Base-by-base conservation (phyloP, 2,888 invertebrate genomes). In the Boloria euphrosyne region DNA sequence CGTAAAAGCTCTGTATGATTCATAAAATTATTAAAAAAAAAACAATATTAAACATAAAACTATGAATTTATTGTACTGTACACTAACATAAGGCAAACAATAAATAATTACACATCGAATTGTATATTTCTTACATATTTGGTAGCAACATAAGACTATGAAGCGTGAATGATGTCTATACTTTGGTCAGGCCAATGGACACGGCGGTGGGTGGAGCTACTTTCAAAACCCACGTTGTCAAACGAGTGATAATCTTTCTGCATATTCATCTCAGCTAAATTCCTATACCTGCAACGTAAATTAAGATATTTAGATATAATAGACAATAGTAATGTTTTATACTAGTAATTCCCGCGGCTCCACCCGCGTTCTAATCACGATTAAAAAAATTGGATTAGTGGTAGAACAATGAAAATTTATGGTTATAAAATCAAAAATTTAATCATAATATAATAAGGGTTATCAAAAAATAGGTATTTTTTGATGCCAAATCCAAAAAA, bases 181-280 rank as follows among this genome's bases (percentile, higher is more conserved):
- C 82, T 84, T 75, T 93, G 93, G 76, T 95, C 95, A 0, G 95
- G 95, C 94, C 95, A 95, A 78, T 94, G 95, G 2, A 95, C 95
- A 60, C 95, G 92, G 44, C 95, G 86, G 73, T 93, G 93, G n/a
- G 95, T 94, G 54, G 95, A 93, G 65, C 93, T 90, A n/a, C 93
- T 93, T 68, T 95, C 95, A 71, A 95, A 93, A 38, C 94, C 94
- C 16, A 94, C 93, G 81, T 94, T 94, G 81, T 95, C 95, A 73
- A 93, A 92, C 14, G 92, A 89, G 14, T 92, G 90, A 75, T 93
- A 93, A 62, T 92, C 91, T 66, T 93, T 93, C 76, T 91, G 90
- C 84, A 90, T 83, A 59, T 77, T 90, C 80, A 89, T 75, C 77
- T 92, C 92, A 0, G 92, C 92, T 62, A 93, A 76, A 71, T 87